A percentile compares a stretch with the other conserved stretches of the same genome.
Conservation (phyloP, 2,888 invertebrate species). For the Iselma pallidipennis region DNA sequence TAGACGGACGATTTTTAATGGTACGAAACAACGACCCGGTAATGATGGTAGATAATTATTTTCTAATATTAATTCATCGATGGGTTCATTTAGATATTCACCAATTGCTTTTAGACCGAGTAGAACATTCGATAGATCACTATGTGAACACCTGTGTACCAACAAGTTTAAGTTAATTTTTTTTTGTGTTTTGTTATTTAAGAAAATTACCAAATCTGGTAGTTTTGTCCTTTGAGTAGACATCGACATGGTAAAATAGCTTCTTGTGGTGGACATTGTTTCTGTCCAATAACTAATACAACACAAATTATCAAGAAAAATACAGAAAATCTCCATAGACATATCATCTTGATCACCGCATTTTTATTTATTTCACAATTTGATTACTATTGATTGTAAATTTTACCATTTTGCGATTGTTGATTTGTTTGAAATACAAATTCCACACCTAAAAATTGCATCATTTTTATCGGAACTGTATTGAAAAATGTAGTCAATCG, state of each 20-base stretch:
- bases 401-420: conserved; percentile 5
- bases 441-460: no score
- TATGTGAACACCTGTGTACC: conserved; percentile 83
- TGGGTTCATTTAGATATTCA: conserved; percentile 67
- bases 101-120: conserved; percentile 74
- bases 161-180: not conserved
- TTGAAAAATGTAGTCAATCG: no score
- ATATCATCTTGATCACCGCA: conserved; percentile 27
- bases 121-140: conserved; percentile 77
- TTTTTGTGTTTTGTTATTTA: not conserved
- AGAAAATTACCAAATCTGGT: conserved; percentile 77
- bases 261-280: conserved; percentile 74
- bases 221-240: conserved; percentile 73
- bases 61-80: conserved; percentile 86
- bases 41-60: conserved; percentile 84
- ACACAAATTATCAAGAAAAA: conserved; percentile 19
- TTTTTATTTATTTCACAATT: conserved; percentile 6
- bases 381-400: conserved; percentile 1
- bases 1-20: conserved; percentile 73
- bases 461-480: no score
- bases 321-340: conserved; percentile 22
- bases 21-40: conserved; percentile 80
- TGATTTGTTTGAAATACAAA: no score
- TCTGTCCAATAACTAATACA: conserved; percentile 22
- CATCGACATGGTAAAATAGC: conserved; percentile 82